Percentiles rank a stretch among this genome's conserved stretches.
Conservation (phyloP, 2,888 invertebrate species). For the Beris morrisii region DNA sequence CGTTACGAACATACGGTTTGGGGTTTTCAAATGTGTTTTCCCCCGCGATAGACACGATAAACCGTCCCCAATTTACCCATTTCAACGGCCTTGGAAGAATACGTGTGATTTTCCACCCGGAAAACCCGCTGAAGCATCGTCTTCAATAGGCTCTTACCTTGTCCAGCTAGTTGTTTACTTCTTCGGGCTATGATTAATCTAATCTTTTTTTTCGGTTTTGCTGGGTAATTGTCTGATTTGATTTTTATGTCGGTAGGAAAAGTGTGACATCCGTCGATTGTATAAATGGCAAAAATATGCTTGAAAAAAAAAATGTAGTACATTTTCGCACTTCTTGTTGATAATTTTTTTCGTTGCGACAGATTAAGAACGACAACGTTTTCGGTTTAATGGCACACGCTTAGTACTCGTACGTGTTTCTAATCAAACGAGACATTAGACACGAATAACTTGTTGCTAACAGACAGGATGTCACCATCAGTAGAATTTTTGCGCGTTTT, state of each 20-base stretch:
- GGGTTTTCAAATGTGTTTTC: too few relatives aligned
- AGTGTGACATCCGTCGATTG: constrained; percentile 2
- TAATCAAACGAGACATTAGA: neutral
- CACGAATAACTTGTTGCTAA: neutral
- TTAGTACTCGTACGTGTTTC: neutral
- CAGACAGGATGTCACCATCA: constrained; percentile 8
- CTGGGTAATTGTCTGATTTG: neutral
- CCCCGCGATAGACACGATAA: too few relatives aligned
- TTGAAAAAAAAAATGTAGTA: neutral
- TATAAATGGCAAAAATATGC: neutral
- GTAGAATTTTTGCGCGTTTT: neutral
- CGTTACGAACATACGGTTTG: too few relatives aligned
- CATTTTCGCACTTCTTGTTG: neutral
- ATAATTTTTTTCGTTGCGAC: neutral
- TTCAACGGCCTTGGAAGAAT: neutral
- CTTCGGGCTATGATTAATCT: neutral
- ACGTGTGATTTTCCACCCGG: neutral
- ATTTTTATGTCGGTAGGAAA: neutral
- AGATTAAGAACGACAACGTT: neutral
- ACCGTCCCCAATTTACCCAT: too few relatives aligned
- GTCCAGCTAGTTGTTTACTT: neutral
- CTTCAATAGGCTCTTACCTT: too few relatives aligned
- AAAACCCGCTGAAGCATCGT: too few relatives aligned
- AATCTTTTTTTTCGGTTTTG: constrained; percentile 1
- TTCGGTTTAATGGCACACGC: neutral